Evolutionary conservation across 2,113 vertebrate species (phyloP).

Genomic region (Conger conger): DNA sequence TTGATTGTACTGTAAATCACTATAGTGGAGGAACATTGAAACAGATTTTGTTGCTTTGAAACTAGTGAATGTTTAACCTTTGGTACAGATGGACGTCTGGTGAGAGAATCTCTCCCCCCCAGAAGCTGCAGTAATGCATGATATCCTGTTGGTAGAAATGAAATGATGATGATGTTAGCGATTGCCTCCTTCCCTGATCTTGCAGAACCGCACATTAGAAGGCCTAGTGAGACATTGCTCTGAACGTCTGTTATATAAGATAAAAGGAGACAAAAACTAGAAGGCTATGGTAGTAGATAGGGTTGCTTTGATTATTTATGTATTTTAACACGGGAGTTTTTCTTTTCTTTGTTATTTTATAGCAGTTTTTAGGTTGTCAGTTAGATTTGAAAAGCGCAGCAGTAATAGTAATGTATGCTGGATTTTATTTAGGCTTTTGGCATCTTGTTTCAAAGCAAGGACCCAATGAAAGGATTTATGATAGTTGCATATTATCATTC

Average conservation of each 20-base stretch:
- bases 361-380: not conserved
- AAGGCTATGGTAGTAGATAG: not conserved
- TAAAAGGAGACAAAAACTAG: constrained; percentile 12
- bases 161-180: constrained; percentile 1
- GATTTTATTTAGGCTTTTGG: not conserved
- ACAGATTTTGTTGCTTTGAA: constrained; percentile 2
- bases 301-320: constrained; percentile 4
- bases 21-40: not conserved
- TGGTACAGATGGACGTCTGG: not conserved
- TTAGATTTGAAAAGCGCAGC: not conserved
- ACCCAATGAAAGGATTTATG: not conserved
- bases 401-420: not conserved
- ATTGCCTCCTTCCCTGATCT: constrained; percentile 11
- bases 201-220: not conserved
- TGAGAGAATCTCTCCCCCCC: not conserved
- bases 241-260: not conserved
- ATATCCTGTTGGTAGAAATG: constrained; percentile 5
- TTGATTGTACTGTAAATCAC: constrained; percentile 4
- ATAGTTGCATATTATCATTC: not conserved
- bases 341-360: not conserved
- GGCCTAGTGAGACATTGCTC: not conserved
- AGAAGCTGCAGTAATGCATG: not conserved
- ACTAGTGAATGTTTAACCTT: not conserved
- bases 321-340: not conserved
- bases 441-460: constrained; percentile 1